A percentile compares a stretch with the other conserved stretches of the same genome.
phyloP scores from a whole-genome alignment of 2,797 vertebrate genomes.

The Lithobates sylvaticus region DNA sequence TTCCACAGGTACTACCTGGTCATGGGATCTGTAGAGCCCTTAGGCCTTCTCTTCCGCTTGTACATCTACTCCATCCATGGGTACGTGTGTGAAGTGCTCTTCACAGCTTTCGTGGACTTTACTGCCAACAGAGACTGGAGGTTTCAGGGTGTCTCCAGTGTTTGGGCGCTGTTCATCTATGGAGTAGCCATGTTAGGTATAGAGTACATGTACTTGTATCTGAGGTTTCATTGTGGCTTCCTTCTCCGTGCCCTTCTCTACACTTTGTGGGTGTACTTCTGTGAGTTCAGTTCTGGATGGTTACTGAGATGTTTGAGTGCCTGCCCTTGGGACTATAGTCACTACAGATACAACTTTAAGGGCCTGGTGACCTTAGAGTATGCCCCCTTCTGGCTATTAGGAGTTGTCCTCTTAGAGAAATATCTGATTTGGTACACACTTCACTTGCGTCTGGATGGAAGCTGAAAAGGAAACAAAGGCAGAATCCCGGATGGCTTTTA shows the following conservation, averaged over 20 bases:
- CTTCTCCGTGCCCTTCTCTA: constrained; percentile 55
- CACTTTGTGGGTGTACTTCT: constrained; percentile 64
- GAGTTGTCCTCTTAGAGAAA: constrained; percentile 61
- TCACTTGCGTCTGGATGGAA: constrained; percentile 55
- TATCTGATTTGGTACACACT: constrained; percentile 58
- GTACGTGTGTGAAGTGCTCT: constrained; percentile 65
- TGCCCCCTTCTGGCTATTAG: constrained; percentile 62
- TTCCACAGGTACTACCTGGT: not conserved
- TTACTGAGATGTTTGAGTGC: constrained; percentile 50
- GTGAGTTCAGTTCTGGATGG: constrained; percentile 64
- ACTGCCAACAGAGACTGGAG: constrained; percentile 52
- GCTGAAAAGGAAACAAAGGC: constrained; percentile 17
- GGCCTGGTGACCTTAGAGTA: constrained; percentile 67
- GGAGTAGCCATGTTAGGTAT: constrained; percentile 59
- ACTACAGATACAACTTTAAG: constrained; percentile 59
- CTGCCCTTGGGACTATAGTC: constrained; percentile 68
- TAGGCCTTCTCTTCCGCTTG: constrained; percentile 57
- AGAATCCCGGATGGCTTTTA: not conserved
- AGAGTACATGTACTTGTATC: constrained; percentile 61
- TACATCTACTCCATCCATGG: constrained; percentile 69
- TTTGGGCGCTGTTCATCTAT: constrained; percentile 68
- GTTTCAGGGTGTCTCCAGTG: constrained; percentile 63
- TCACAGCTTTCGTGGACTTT: constrained; percentile 65
- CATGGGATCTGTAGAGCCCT: constrained; percentile 37
- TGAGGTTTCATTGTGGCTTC: constrained; percentile 18